Evolutionary conservation across 2,113 vertebrate species (phyloP).

Genomic region (Pterophyllum scalare): DNA sequence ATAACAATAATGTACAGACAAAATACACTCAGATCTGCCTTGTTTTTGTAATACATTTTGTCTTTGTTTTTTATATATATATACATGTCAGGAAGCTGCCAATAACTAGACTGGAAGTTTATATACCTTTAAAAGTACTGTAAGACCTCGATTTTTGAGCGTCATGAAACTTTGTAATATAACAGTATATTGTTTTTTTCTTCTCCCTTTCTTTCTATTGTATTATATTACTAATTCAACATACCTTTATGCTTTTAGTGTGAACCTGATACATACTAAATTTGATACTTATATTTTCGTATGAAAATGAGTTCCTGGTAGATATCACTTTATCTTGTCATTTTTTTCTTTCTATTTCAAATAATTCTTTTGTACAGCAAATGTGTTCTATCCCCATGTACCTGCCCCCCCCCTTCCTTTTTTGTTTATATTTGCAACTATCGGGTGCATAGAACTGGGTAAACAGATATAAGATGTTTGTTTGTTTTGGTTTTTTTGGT

Average conservation of each 20-base stretch:
- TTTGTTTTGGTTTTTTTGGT: constrained; percentile 65
- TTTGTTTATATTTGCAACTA: constrained; percentile 99
- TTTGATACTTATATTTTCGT: constrained; percentile 99
- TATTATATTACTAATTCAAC: constrained; percentile 99
- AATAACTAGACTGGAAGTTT: constrained; percentile 98
- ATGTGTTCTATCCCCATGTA: constrained; percentile 96
- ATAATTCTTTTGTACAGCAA: constrained; percentile 96
- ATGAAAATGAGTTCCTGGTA: constrained; percentile 99
- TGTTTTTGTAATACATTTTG: constrained; percentile 89
- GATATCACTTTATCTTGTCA: constrained; percentile 99
- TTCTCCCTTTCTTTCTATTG: constrained; percentile 74
- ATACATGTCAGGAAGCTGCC: constrained; percentile 89
- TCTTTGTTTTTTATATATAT: constrained; percentile 84
- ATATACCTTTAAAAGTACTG: constrained; percentile 96
- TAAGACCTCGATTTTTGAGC: constrained; percentile 98
- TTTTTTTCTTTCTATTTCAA: constrained; percentile 86
- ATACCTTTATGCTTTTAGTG: constrained; percentile 99
- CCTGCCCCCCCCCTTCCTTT: constrained; percentile 66
- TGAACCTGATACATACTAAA: constrained; percentile 99
- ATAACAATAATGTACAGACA: constrained; percentile 88
- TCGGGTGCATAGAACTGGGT: constrained; percentile 99
- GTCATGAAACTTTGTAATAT: constrained; percentile 92
- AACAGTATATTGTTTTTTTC: constrained; percentile 94
- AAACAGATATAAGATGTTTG: constrained; percentile 92
- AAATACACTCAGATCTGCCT: constrained; percentile 90